These are phyloP conservation scores for Vesta saturnalis DNA, from an alignment of 2,888 invertebrate genomes.

Conservation along the genomic window DNA sequence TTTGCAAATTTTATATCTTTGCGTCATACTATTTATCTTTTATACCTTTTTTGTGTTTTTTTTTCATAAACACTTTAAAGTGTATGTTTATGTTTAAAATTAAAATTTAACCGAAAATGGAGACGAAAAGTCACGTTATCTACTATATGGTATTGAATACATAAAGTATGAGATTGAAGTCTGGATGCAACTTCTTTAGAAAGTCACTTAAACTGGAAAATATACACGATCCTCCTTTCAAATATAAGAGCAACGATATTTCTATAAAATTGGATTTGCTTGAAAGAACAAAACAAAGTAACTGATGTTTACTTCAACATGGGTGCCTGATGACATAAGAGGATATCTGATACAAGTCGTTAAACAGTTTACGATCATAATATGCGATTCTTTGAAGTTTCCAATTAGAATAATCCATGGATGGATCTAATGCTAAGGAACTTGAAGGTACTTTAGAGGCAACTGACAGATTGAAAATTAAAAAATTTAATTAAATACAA, in stretches of 20 bases:
- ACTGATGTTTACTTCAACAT: background rate
- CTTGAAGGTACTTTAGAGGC: too few species aligned
- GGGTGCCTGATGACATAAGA: background rate
- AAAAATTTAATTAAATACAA: too few species aligned
- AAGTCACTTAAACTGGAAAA: background rate
- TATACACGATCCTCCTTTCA: background rate
- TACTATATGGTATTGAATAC: too few species aligned
- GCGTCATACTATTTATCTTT: background rate
- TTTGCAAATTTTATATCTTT: conserved; percentile 1
- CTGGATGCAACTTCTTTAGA: background rate
- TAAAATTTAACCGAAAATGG: background rate
- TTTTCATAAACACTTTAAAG: too few species aligned
- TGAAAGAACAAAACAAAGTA: background rate
- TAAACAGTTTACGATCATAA: background rate
- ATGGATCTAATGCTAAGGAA: too few species aligned
- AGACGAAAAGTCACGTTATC: too few species aligned
- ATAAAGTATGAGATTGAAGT: background rate
- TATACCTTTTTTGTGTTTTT: too few species aligned
- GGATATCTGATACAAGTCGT: background rate
- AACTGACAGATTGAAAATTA: too few species aligned
- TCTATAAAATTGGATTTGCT: background rate
- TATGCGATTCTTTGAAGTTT: too few species aligned
- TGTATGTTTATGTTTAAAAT: background rate
- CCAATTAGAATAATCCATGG: too few species aligned
- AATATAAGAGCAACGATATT: background rate